Conservation (phyloP, 2,888 invertebrate species). For the Harpalus rufipes region DNA sequence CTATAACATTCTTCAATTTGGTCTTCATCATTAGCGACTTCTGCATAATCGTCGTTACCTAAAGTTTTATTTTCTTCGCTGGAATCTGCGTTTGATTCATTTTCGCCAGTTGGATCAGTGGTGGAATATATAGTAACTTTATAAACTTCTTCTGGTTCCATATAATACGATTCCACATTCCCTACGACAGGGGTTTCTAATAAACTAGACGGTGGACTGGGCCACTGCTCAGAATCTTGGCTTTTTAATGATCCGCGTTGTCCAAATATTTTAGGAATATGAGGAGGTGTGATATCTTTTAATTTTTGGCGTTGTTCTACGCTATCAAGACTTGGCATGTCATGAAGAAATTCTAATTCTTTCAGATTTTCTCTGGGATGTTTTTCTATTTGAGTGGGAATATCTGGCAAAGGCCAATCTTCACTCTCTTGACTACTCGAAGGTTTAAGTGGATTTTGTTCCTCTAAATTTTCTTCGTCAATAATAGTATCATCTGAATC, state of each 20-base stretch:
- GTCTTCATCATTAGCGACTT: slow-evolving; percentile 79
- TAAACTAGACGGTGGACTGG: slow-evolving; percentile 87
- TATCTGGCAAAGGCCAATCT: slow-evolving; percentile 87
- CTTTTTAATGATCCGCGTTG: slow-evolving; percentile 75
- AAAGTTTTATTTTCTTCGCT: slow-evolving; percentile 84
- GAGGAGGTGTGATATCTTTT: slow-evolving; percentile 74
- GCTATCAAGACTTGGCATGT: slow-evolving; percentile 76
- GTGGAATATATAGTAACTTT: slow-evolving; percentile 87
- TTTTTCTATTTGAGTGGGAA: slow-evolving; percentile 78
- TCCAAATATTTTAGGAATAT: slow-evolving; percentile 76
- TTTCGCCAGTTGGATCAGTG: slow-evolving; percentile 81
- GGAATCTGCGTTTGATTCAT: slow-evolving; percentile 82
- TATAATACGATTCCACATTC: slow-evolving; percentile 89
- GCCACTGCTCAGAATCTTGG: slow-evolving; percentile 89
- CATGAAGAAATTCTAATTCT: slow-evolving; percentile 75
- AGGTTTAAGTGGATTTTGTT: slow-evolving; percentile 71
- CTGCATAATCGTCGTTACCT: slow-evolving; percentile 79
- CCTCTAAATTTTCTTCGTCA: slow-evolving; percentile 76
- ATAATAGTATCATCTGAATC: slow-evolving; percentile 77
- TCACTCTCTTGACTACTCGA: slow-evolving; percentile 85
- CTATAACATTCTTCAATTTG: slow-evolving; percentile 76
- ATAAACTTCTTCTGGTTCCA: slow-evolving; percentile 88
- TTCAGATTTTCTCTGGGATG: slow-evolving; percentile 68
- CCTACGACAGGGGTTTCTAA: slow-evolving; percentile 86
- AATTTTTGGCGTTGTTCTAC: slow-evolving; percentile 76